Evolutionary conservation across 1,140 invertebrate genomes (phyloP), one percentile per base, ranked within the genome.

Genomic region (Euglossa dilemma): DNA sequence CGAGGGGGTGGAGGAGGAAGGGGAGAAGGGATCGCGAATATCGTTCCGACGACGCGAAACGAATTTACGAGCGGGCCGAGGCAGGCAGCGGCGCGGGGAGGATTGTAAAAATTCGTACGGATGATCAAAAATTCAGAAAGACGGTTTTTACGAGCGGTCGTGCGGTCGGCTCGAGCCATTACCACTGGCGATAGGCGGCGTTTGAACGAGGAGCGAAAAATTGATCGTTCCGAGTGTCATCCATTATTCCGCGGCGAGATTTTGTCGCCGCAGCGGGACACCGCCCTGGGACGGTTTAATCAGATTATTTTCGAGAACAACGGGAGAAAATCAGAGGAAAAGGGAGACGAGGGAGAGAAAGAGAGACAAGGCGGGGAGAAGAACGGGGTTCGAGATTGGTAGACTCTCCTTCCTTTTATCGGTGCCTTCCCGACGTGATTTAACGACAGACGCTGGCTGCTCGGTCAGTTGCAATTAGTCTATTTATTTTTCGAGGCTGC

Each of bases 231-330:
- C 72, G 18, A 23, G 18, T 52, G 28, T 50, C 72, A 69, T 76
- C 72, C 73, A 82, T 81, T 81, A 67, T 76, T 59, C 45, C 63
- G 1, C 72, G 63, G 20, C 12, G 45, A 43, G 80, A 82, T 82
- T 67, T 82, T 63, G 63, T 66, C 72, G 52, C 52, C 36, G 25
- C 5, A 23, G 25, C 76, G 73, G 69, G 67, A 76, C 76, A 82
- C 57, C 28, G 36, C 16, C 2, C 14, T 23, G 7, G 23, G 57
- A 64, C 28, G n/a, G 63, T 80, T 64, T 74, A 74, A 80, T 56
- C 63, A 9, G 47, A 66, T 36, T 66, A 57, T 25, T 54, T 23
- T 4, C n/a, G 43, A 9, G 16, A 11, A 14, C 23, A 14, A 50
- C 28, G 8, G 20, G n/a, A 36, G n/a, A 45, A n/a, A 67, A 67